Evolutionary conservation across 2,888 invertebrate genomes (phyloP), one percentile per base, ranked within the genome.

Genomic region (Asteroscopus sphinx): DNA sequence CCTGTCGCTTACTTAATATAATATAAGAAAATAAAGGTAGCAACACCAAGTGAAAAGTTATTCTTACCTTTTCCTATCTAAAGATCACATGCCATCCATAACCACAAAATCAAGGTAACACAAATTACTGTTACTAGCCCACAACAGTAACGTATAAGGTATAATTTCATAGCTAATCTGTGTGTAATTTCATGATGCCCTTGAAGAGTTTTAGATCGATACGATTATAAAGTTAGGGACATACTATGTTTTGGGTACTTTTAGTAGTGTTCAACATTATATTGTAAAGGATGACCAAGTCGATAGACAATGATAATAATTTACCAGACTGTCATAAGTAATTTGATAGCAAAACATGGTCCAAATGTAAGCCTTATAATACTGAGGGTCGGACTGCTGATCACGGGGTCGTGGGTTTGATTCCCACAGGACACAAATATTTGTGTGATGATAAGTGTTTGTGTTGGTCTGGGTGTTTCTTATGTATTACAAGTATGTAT

Each of bases 111-210:
- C 51, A 54, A 71, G 67, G 62, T 30, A n/a, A 51, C 66, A 48
- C 42, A 15, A 51, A 74, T 74, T 59, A 66, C 25, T 21, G 40
- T 44, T 7, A 36, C 30, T 33, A 17, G 52, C 44, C 65, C 21
- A 33, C 9, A 33, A 53, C n/a, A 51, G 51, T 63, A 58, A 51
- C 51, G 45, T 65, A 47, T 55, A 52, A 37, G 44, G 58, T 57
- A 63, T 76, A 76, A 76, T 73, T 76, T 73, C 42, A 48, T 53
- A 52, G 61, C 58, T 61, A 73, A 74, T 73, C 69, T 73, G 42
- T 54, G 67, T 61, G 52, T 76, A 69, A 76, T 69, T 69, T 57
- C 30, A 45, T 40, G 39, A 17, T 41, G 25, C 28, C 70, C 76
- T 74, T 69, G 70, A 57, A 49, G 35, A n/a, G 41, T 40, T 33